These are phyloP conservation scores for Microtus ochrogaster DNA, from an alignment of 2,113 vertebrate genomes.

Conservation along the genomic window DNA sequence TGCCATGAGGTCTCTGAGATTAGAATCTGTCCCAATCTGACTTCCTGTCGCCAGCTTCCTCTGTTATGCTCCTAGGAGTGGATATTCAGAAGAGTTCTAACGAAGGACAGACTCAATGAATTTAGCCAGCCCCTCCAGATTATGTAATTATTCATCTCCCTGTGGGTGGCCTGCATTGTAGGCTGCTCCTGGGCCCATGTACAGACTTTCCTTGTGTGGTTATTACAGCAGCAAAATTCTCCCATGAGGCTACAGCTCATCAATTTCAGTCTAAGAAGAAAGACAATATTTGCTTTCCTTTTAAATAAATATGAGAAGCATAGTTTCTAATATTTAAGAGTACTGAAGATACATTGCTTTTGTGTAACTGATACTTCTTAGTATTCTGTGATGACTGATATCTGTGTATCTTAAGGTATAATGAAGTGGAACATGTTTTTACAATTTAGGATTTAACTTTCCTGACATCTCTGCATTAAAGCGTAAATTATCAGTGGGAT, in stretches of 20 bases:
- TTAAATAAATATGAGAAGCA: background rate
- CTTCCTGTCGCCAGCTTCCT: background rate
- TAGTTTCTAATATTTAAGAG: background rate
- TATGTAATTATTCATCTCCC: background rate
- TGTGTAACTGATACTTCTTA: background rate
- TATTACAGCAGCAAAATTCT: background rate
- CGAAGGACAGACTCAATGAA: rapidly evolving
- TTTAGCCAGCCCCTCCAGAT: background rate
- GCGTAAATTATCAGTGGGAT: background rate
- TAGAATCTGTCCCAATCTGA: background rate
- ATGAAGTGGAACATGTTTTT: background rate
- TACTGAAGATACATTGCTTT: background rate
- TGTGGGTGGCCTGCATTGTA: background rate
- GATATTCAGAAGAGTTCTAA: background rate
- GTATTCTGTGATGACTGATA: no score
- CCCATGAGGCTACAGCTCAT: background rate
- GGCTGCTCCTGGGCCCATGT: background rate
- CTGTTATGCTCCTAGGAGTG: background rate
- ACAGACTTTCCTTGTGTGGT: background rate
- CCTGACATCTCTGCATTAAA: background rate
- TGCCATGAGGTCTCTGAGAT: background rate
- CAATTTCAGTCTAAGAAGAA: background rate
- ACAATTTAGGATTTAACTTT: background rate
- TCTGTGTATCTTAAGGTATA: background rate
- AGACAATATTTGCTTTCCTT: background rate